These are phyloP conservation scores for Pantala flavescens DNA, from an alignment of 1,140 invertebrate species.

Conservation along the genomic window DNA sequence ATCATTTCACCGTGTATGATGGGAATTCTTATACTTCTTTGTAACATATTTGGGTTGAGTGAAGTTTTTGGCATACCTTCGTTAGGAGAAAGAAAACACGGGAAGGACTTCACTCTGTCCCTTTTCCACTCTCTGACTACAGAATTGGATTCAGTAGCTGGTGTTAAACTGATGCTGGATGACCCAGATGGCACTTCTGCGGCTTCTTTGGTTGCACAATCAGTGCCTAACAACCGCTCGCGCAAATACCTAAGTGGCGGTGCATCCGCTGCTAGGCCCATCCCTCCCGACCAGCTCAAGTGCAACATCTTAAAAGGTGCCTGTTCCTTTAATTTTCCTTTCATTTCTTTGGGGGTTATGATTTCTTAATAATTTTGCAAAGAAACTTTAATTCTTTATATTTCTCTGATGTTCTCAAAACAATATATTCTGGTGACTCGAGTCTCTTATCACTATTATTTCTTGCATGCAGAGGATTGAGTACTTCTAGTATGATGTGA, in stretches of 20 bases:
- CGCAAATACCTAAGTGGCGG: constrained; percentile 17
- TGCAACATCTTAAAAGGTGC: constrained; percentile 88
- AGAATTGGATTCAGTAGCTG: constrained; percentile 2
- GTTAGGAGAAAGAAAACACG: background rate
- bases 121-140: background rate
- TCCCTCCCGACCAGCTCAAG: constrained; percentile 81
- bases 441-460: too few relatives aligned
- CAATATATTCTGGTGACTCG: too few relatives aligned
- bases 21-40: too few relatives aligned
- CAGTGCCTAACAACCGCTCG: constrained; percentile 12
- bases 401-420: too few relatives aligned
- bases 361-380: background rate
- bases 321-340: background rate
- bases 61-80: too few relatives aligned
- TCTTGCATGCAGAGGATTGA: too few relatives aligned
- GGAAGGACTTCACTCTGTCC: background rate
- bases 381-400: too few relatives aligned
- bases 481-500: too few relatives aligned
- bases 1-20: too few relatives aligned
- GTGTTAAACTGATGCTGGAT: background rate
- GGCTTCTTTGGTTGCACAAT: background rate
- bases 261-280: constrained; percentile 46
- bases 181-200: background rate
- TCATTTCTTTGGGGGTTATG: background rate
- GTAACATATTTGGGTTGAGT: too few relatives aligned